Base-by-base conservation (phyloP, 2,888 invertebrate species). In the Steinernema hermaphroditum region DNA sequence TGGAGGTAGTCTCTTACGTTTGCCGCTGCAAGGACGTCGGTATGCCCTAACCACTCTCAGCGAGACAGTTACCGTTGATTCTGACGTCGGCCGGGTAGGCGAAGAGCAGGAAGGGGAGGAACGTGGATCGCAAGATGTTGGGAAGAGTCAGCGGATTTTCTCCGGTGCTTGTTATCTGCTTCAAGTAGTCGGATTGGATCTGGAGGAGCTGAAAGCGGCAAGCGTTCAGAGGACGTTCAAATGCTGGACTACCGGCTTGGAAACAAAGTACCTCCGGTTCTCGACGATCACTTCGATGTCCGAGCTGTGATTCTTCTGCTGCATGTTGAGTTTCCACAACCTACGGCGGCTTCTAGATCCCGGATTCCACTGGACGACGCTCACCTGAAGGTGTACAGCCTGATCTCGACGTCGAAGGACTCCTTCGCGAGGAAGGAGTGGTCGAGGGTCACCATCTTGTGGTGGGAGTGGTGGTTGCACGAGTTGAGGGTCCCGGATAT, bases 401-500 rank as follows among this genome's bases (percentile, higher is more conserved):
- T 6, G 4, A 54, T 14, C 27, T 54, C 54, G 2, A 54, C 54
- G 1, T 54, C 24, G 6, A 54, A 19, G 27, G 12, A 1, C 24
- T 12, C 19, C 2, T 22, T 54, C 12, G 2, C 4, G 22, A 2
- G 14, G 22, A 54, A 54, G 22, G 22, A 12, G 4, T 14, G 22
- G 54, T 16, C 19, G 22, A 54, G 54, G 27, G 22, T 22, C 19
- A 19, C 22, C 54, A 54, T 54, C 27, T 22, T 6, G 22, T 54
- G 54, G 14, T 54, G 54, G 24, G 54, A 54, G 27, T 22, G 14
- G 27, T 12, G 12, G 54, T 54, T 54, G 24, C 24, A 54, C 22
- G 54, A 54, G 27, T 54, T 54, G 54, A 54, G 54, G 27, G 27
- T 27, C 14, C 54, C 54, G 54, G 54, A 54, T 14, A 54, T 54